Base-by-base conservation (phyloP, 2,888 invertebrate species). In the Latrodectus elegans region DNA sequence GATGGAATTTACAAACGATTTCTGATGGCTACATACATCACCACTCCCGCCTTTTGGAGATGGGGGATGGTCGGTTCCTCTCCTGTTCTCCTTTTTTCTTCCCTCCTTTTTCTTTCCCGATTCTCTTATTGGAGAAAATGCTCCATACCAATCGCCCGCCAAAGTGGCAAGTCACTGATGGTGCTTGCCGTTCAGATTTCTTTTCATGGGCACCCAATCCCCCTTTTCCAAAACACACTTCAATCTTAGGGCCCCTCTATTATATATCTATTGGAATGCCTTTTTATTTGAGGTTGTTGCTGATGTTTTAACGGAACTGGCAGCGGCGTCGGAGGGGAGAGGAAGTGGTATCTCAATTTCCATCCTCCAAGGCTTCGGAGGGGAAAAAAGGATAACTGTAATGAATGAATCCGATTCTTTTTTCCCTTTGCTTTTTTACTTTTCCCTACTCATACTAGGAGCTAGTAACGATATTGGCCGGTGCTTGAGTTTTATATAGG, bases 81-180 rank as follows among this genome's bases (percentile, higher is more conserved):
- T 38, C 38, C 38, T 38, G 38, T 38, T 38, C 38, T 38, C 38
- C 38, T 38, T 70, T 70, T 77, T 78, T n/a, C n/a, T 22, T 79
- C 68, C 73, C 79, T 85, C 74, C 74, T 77, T 84, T 84, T 72
- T 77, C 38, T 38, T 64, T 22, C 64, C 17, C 71, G 12, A 26
- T 60, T 15, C 71, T 55, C 72, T 15, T 80, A 80, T 80, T 65
- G 80, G 80, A 80, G 71, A 72, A 72, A 71, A 65, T 74, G 26
- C 74, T 78, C 78, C 70, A n/a, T 49, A 60, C 67, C 68, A 68
- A 83, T 55, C 53, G 83, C 71, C 74, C 79, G 84, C 78, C 78
- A 85, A 85, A 85, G 85, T 85, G 85, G 85, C 85, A 85, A 85
- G 85, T 85, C 85, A 80, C 79, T 85, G 85, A 85, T 85, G 85